Evolutionary conservation across 2,113 vertebrate genomes (phyloP), one percentile per base, ranked within the genome.

Genomic region (Clupea harengus): DNA sequence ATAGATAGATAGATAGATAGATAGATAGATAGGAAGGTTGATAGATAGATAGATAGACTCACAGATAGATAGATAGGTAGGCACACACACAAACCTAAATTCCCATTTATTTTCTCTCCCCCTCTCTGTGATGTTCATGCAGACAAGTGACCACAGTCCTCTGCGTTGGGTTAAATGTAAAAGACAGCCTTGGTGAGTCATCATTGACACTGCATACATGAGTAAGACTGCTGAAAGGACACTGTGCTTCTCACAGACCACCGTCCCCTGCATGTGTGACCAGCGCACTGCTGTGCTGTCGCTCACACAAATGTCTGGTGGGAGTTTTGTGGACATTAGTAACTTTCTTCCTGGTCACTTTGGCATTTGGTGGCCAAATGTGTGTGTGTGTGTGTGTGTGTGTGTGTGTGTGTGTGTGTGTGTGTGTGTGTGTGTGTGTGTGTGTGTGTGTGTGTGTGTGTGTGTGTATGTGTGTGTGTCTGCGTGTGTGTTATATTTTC

Each of bases 21-120:
- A 39, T 39, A 39, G 39, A 39, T 39, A 39, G 39, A 39, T 39
- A 39, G 39, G 39, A 39, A 39, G 39, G 39, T 39, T 39, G 39
- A 39, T 39, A 72, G n/a, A 84, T 28, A 39, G 39, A 39, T 39
- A 39, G 39, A 39, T 39, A 39, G 39, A 84, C 83, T 78, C 60
- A 78, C 67, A 47, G 45, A 75, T n/a, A 46, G 6, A 81, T 8
- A 81, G 28, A 84, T 11, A 49, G 32, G 75, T 44, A 81, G 39
- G 54, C n/a, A 84, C 28, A 85, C 11, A 81, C 3, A 81, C 32
- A 60, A 8, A 81, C 49, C 60, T 49, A 85, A 64, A 81, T 57
- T 57, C 20, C 52, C 52, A 57, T 18, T 57, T 17, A 57, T 57
- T 57, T 57, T 52, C 50, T 15, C 50, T 52, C 39, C 2, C 6